A percentile compares a stretch with the other conserved stretches of the same genome.
phyloP scores from a whole-genome alignment of 2,797 vertebrate genomes.

The Gila robusta region DNA sequence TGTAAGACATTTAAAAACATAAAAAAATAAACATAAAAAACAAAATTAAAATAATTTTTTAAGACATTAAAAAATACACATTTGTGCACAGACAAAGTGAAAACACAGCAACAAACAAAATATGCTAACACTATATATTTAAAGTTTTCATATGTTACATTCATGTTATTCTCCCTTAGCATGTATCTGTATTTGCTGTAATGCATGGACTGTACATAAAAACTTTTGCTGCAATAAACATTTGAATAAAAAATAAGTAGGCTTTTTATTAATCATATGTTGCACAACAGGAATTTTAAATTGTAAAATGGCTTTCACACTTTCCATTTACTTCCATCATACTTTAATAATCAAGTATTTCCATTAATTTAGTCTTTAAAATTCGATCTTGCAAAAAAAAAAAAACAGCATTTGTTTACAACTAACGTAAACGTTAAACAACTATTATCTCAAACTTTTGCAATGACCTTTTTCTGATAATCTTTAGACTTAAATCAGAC shows the following conservation, averaged over 20 bases:
- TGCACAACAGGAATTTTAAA: neutral
- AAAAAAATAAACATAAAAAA: neutral
- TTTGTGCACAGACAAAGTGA: constrained; percentile 10
- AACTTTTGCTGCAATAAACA: neutral
- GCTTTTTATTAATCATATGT: neutral
- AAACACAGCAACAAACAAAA: neutral
- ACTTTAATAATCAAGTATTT: constrained; percentile 1
- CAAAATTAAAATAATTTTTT: neutral
- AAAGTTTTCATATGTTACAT: neutral
- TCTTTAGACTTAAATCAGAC: neutral
- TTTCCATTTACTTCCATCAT: neutral
- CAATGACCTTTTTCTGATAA: neutral
- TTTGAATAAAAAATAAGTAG: neutral
- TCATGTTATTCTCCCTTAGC: neutral
- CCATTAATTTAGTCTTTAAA: neutral
- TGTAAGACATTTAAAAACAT: neutral
- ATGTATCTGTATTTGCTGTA: neutral
- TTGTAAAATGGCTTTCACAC: neutral
- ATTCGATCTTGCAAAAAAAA: neutral
- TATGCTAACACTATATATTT: neutral
- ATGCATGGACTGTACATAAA: neutral
- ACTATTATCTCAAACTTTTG: neutral
- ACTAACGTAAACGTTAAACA: neutral
- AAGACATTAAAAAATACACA: neutral
- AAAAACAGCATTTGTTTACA: neutral